phyloP scores from a whole-genome alignment of 2,797 vertebrate species.

The Micromesistius poutassou region DNA sequence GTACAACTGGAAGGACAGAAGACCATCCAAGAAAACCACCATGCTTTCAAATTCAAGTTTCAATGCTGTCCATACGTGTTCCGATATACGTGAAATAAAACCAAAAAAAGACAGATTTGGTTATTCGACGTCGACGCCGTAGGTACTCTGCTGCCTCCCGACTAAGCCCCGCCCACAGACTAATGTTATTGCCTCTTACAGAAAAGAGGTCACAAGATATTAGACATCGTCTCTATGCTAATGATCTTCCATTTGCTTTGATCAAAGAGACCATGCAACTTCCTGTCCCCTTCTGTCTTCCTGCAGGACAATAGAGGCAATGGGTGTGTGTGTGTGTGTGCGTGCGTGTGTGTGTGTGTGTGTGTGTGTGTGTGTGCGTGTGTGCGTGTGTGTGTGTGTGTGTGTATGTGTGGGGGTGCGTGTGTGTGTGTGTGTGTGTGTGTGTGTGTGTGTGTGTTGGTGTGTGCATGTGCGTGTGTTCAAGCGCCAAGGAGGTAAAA shows the following conservation, averaged over 20 bases:
- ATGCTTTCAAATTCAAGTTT: too few relatives aligned
- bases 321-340: constrained; percentile 21
- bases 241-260: neutral
- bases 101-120: too few relatives aligned
- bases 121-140: too few relatives aligned
- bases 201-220: too few relatives aligned
- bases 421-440: neutral
- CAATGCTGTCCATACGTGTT: too few relatives aligned
- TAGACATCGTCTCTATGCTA: constrained; percentile 1
- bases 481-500: neutral
- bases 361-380: neutral
- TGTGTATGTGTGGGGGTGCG: constrained; percentile 9
- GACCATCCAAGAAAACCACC: too few relatives aligned
- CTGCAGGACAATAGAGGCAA: constrained; percentile 14
- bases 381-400: constrained; percentile 2
- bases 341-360: neutral
- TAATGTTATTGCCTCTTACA: too few relatives aligned
- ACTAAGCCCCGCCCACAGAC: too few relatives aligned
- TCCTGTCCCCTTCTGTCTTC: constrained; percentile 9
- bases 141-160: too few relatives aligned
- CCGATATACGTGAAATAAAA: too few relatives aligned
- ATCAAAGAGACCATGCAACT: constrained; percentile 22
- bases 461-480: neutral
- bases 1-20: too few relatives aligned
- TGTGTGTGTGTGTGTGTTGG: constrained; percentile 3